phyloP scores from a whole-genome alignment of 2,888 invertebrate genomes.

The Pyrocoelia pectoralis region DNA sequence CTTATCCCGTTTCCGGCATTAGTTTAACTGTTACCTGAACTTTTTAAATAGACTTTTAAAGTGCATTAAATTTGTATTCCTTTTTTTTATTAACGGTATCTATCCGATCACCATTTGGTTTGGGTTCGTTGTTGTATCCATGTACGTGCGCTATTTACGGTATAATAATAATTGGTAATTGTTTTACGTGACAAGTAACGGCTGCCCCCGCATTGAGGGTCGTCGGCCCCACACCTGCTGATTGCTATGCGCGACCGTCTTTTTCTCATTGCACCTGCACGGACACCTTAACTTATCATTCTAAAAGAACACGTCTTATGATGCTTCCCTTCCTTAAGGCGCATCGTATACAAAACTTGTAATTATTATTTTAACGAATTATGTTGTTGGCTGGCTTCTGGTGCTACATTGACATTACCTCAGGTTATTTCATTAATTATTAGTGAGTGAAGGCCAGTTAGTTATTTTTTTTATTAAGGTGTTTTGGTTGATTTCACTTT shows the following conservation, averaged over 20 bases:
- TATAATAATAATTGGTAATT: slow-evolving; percentile 29
- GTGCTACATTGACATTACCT: neutral
- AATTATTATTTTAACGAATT: slow-evolving; percentile 17
- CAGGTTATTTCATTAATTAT: neutral
- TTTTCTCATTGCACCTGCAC: slow-evolving; percentile 43
- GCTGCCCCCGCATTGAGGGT: slow-evolving; percentile 38
- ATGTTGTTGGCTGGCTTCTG: neutral
- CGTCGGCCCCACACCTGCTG: slow-evolving; percentile 49
- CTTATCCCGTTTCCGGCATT: slow-evolving; percentile 26
- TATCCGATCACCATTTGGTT: neutral
- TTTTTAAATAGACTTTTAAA: slow-evolving; percentile 2
- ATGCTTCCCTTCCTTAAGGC: slow-evolving; percentile 34
- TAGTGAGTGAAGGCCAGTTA: no score
- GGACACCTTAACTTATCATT: slow-evolving; percentile 40
- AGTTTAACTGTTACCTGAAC: slow-evolving; percentile 23
- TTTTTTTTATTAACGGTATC: slow-evolving; percentile 9
- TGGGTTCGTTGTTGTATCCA: neutral
- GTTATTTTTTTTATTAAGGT: no score
- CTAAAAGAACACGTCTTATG: slow-evolving; percentile 27
- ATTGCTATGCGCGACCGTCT: slow-evolving; percentile 44
- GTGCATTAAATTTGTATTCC: neutral
- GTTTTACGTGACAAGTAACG: slow-evolving; percentile 32
- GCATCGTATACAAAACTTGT: slow-evolving; percentile 20
- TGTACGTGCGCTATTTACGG: slow-evolving; percentile 4
- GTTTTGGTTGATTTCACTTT: no score